Evolutionary conservation across 2,113 vertebrate species (phyloP), one percentile per base, ranked within the genome.

Genomic region (Alosa alosa): DNA sequence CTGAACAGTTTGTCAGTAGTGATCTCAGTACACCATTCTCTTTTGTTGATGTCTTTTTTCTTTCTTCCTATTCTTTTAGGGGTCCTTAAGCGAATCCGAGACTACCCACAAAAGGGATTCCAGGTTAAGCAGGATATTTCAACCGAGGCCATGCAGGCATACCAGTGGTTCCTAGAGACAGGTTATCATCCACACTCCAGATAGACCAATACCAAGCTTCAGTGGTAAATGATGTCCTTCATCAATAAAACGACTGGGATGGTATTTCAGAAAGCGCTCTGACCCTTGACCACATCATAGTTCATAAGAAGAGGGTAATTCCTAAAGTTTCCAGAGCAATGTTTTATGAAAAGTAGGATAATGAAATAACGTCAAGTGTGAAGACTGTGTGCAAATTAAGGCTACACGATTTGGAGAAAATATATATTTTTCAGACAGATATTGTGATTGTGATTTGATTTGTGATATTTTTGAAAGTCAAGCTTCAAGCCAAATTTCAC

Each of bases 121-220:
- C 90, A 92, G 68, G 86, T 91, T 36, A 72, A 91, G 57, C 90
- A 89, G 86, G 87, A 90, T 60, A 85, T 90, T 18, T 81, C 85
- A 18, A 52, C 82, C 17, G 83, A 88, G 25, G 87, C 81, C 50
- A 31, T 88, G 9, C 55, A 46, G 8, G 87, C 87, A 60, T 90
- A 90, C 55, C 50, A 87, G 17, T 88, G 90, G 86, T 60, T 92
- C 57, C 68, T 91, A 10, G 78, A 86, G 57, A 83, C 87, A 46
- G 89, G 87, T 20, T 89, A 90, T 86, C 81, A 1, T 1, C 68
- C 81, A 49, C 86, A 89, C 78, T 90, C 86, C 20, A 9, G 3
- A 55, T 0, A 49, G 57, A 84, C 64, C 36, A 22, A 22, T 20
- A 22, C 13, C 11, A 17, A 3, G 50, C 50, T 15, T 11, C 13